Evolutionary conservation across 2,888 invertebrate genomes (phyloP), one percentile per base, ranked within the genome.

Genomic region (Andrena minutula): DNA sequence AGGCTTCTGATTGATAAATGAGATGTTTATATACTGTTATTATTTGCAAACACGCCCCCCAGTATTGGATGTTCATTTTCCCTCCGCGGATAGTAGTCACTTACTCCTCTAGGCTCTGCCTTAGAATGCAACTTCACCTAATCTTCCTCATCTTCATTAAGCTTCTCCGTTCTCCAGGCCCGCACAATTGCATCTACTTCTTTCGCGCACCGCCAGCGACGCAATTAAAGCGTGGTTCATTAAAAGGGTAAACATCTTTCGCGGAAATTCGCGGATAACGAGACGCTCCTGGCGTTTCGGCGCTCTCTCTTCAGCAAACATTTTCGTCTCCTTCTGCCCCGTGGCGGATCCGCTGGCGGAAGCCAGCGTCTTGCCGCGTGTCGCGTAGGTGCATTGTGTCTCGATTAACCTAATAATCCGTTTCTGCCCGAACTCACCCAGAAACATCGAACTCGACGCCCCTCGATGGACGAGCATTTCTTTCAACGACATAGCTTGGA

Each of bases 401-500:
- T 76, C 82, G 60, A 76, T 82, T 82, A 73, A 64, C 68, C 69
- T 60, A 82, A 82, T 82, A 82, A 82, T 65, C 75, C 26, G 51
- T n/a, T n/a, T 5, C 30, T n/a, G 6, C 41, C 20, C 47, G 32
- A 35, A 30, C 35, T 41, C 26, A 23, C 16, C 28, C 41, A 28
- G 74, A 66, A 66, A 74, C 60, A n/a, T 49, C 41, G 23, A 47
- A 49, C 10, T 28, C 51, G 20, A 51, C 7, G 8, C 51, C n/a
- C 41, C 12, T 12, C 41, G 41, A 12, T 12, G 41, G 41, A 41
- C 41, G 12, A 41, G 41, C 41, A 41, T 41, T 41, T 41, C 41
- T 41, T 41, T 12, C 0, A 12, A 41, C 41, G 41, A 41, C 0
- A 41, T 16, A 41, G 41, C 41, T 41, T 4, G 12, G 16, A 5